Evolutionary conservation across 2,113 vertebrate species (phyloP).

Genomic region (Esox niger): DNA sequence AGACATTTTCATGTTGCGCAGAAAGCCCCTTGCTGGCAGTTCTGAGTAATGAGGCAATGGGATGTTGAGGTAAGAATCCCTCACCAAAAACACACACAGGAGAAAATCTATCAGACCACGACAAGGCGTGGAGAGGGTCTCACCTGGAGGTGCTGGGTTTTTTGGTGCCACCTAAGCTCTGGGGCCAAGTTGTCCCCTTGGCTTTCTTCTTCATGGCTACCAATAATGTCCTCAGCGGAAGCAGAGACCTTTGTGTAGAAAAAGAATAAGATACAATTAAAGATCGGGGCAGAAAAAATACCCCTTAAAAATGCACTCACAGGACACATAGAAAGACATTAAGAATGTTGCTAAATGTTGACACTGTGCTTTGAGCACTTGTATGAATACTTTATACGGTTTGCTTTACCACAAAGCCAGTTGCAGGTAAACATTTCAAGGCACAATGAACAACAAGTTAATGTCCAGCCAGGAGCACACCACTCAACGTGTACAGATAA

Average conservation of each 20-base stretch:
- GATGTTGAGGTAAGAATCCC: background rate
- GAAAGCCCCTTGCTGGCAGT: conserved; percentile 36
- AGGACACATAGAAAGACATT: background rate
- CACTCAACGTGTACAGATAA: too few relatives aligned
- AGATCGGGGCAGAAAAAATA: background rate
- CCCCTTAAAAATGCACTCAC: background rate
- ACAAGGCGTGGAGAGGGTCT: conserved; percentile 24
- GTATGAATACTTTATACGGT: background rate
- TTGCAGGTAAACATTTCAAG: too few relatives aligned
- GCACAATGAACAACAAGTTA: too few relatives aligned
- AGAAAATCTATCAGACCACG: conserved; percentile 23
- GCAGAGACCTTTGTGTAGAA: conserved; percentile 45
- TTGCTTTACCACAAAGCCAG: too few relatives aligned
- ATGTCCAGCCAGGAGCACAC: too few relatives aligned
- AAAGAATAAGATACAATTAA: conserved; percentile 17
- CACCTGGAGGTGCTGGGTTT: conserved; percentile 74
- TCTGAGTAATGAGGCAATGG: conserved; percentile 9
- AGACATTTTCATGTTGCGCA: conserved; percentile 45
- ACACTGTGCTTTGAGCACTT: background rate
- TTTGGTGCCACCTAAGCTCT: conserved; percentile 66
- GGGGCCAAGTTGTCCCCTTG: conserved; percentile 44
- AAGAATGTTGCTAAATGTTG: background rate
- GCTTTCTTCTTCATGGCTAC: conserved; percentile 27
- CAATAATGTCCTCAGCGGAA: conserved; percentile 16
- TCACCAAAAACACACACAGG: background rate